These are phyloP conservation scores for Oreotrochilus melanogaster DNA, from an alignment of 2,113 vertebrate species.

Conservation along the genomic window DNA sequence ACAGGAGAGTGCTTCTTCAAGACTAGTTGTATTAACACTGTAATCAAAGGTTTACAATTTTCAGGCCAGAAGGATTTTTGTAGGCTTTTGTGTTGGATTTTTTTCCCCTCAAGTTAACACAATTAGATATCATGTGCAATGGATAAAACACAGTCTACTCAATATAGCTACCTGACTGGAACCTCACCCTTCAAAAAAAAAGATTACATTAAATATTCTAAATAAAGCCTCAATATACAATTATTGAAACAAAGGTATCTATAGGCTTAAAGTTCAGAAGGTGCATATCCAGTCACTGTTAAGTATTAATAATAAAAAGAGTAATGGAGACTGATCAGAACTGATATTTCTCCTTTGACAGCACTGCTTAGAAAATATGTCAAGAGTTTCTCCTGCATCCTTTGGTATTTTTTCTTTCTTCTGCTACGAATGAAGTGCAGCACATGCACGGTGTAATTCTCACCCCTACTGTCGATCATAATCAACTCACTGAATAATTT, in stretches of 20 bases:
- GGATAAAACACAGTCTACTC: background rate
- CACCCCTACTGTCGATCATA: background rate
- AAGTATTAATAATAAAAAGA: background rate
- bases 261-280: background rate
- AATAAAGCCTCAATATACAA: background rate
- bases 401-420: background rate
- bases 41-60: background rate
- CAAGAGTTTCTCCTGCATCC: background rate
- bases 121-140: background rate
- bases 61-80: background rate
- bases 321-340: background rate
- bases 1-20: background rate
- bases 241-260: background rate
- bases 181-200: background rate
- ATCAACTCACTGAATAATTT: background rate
- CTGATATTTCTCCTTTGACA: background rate
- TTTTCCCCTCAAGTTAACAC: background rate
- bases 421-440: background rate
- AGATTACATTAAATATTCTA: background rate
- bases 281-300: background rate
- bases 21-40: accelerated
- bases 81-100: background rate
- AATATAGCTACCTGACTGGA: background rate
- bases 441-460: background rate
- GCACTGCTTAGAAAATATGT: background rate